Percentiles rank a stretch among this genome's conserved stretches.
These are phyloP conservation scores for Dendrocopos noguchii DNA, from an alignment of 2,113 vertebrate genomes.

Conservation along the genomic window DNA sequence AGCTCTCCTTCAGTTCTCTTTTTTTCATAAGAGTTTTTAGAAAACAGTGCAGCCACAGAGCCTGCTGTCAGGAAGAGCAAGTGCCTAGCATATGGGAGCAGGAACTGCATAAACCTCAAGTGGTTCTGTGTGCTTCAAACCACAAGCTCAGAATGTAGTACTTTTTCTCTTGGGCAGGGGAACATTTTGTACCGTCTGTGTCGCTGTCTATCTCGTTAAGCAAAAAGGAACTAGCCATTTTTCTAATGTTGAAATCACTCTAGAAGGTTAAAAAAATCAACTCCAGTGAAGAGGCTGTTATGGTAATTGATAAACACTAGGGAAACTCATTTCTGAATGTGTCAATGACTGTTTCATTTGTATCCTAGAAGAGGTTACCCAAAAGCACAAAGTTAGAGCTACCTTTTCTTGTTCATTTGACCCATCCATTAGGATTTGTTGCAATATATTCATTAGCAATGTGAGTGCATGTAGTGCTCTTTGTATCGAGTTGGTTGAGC, in stretches of 20 bases:
- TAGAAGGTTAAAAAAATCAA: background rate
- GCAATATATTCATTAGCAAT: background rate
- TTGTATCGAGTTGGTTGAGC: background rate
- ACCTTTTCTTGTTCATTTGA: background rate
- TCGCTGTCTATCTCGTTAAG: background rate
- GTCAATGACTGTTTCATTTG: background rate
- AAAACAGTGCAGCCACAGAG: background rate
- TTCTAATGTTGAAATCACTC: background rate
- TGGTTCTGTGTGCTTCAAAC: conserved; percentile 9
- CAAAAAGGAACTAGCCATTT: background rate
- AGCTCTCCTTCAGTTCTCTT: background rate
- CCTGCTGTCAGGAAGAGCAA: background rate
- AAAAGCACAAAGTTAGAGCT: background rate
- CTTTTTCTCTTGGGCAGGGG: background rate
- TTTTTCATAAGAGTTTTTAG: background rate
- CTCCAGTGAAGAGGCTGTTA: background rate
- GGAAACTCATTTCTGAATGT: background rate
- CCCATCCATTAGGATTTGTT: background rate
- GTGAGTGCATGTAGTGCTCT: background rate
- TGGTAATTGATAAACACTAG: background rate
- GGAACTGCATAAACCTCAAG: background rate
- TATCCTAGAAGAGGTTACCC: background rate
- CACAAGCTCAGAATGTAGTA: background rate
- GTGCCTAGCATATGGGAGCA: background rate
- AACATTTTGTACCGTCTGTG: background rate